Evolutionary conservation across 92 coral and sea anemone species (phyloP).

Genomic region (Parazoanthus atlanticus): DNA sequence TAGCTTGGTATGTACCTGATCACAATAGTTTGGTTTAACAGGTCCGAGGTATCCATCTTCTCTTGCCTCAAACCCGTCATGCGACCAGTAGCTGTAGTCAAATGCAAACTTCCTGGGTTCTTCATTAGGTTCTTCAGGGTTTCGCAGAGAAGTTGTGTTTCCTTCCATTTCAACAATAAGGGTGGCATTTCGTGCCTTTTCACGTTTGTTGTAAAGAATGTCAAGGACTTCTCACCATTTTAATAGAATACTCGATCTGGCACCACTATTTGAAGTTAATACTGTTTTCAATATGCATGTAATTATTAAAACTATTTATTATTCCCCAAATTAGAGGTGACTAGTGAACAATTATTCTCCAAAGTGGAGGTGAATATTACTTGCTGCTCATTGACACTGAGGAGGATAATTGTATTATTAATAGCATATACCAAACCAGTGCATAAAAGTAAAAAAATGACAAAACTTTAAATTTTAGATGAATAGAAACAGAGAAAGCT

Average conservation of each 20-base stretch:
- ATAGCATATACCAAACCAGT: no score
- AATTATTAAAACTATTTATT: no score
- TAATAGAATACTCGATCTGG: not conserved
- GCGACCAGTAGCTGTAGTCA: conserved; percentile 98
- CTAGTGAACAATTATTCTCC: no score
- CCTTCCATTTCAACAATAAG: conserved; percentile 90
- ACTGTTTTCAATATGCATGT: no score
- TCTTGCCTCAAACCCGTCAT: conserved; percentile 86
- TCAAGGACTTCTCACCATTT: conserved; percentile 57
- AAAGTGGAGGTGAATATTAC: no score
- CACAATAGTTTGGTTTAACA: conserved; percentile 76
- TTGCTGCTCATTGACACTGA: no score
- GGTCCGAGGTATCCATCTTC: conserved; percentile 78
- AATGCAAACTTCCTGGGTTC: conserved; percentile 88
- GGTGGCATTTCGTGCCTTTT: conserved; percentile 86
- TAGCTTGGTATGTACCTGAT: conserved; percentile 69
- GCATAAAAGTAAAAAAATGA: no score
- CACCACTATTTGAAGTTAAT: not conserved
- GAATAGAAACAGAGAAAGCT: no score
- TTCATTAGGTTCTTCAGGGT: conserved; percentile 86
- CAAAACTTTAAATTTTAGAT: no score
- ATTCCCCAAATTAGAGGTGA: no score
- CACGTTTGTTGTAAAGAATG: conserved; percentile 90
- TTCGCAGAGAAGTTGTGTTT: conserved; percentile 62
- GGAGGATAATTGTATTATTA: no score